These are phyloP conservation scores for Sinocyclocheilus anophthalmus DNA, from an alignment of 2,113 vertebrate genomes.

Conservation along the genomic window DNA sequence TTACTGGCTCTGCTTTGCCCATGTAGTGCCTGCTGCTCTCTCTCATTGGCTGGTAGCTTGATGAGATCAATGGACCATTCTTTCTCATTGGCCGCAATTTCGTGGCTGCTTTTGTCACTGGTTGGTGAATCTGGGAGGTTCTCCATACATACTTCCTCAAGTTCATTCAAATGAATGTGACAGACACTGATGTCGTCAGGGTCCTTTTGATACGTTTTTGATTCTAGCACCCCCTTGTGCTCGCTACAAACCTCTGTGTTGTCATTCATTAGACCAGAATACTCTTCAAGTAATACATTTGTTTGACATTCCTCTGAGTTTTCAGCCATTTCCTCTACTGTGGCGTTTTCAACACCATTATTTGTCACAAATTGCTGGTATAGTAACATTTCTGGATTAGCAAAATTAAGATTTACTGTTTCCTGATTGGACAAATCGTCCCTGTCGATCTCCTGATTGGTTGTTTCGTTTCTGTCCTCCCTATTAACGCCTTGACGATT, in stretches of 20 bases:
- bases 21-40: slow-evolving; percentile 46
- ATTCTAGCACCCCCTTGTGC: slow-evolving; percentile 53
- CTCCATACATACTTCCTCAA: slow-evolving; percentile 44
- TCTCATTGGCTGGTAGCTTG: slow-evolving; percentile 52
- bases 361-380: slow-evolving; percentile 57
- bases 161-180: slow-evolving; percentile 50
- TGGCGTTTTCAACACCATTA: slow-evolving; percentile 39
- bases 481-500: neutral
- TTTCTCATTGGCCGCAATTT: slow-evolving; percentile 47
- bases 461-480: too few species aligned
- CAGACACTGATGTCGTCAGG: slow-evolving; percentile 60
- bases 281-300: slow-evolving; percentile 37
- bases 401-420: slow-evolving; percentile 12
- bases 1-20: slow-evolving; percentile 70
- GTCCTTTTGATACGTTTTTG: slow-evolving; percentile 29
- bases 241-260: slow-evolving; percentile 55
- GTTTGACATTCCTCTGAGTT: slow-evolving; percentile 21
- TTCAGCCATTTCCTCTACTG: slow-evolving; percentile 49
- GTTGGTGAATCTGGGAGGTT: slow-evolving; percentile 24
- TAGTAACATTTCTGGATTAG: slow-evolving; percentile 62
- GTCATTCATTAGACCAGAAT: slow-evolving; percentile 59
- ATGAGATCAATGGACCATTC: slow-evolving; percentile 37
- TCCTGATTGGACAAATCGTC: neutral
- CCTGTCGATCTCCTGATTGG: too few species aligned
- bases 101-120: slow-evolving; percentile 15